Evolutionary conservation across 2,888 invertebrate species (phyloP).

Genomic region (Cistogaster globosa): DNA sequence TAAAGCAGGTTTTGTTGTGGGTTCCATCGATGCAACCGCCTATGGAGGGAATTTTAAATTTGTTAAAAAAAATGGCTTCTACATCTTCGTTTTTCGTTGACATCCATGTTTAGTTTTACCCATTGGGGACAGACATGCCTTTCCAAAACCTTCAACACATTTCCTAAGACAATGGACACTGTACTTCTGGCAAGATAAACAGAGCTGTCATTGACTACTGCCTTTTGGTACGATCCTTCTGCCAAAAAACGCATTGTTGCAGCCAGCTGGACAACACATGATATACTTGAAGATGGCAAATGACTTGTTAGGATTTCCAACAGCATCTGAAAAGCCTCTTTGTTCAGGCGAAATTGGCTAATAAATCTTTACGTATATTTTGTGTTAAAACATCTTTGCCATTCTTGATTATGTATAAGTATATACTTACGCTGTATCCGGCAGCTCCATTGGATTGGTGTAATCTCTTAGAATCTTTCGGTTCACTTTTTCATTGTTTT

Average conservation of each 20-base stretch:
- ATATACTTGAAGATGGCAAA: neutral
- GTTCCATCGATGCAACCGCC: conserved; percentile 5
- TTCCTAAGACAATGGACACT: conserved; percentile 13
- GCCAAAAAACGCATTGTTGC: conserved; percentile 23
- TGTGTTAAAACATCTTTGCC: neutral
- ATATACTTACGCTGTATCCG: conserved; percentile 29
- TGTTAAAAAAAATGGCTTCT: conserved; percentile 19
- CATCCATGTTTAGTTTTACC: neutral
- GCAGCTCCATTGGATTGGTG: conserved; percentile 16
- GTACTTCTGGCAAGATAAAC: conserved; percentile 36
- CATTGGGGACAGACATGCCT: conserved; percentile 13
- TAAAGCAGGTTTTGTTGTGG: neutral
- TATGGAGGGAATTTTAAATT: conserved; percentile 17
- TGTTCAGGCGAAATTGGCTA: conserved; percentile 10
- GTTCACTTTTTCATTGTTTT: neutral
- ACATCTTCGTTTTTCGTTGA: neutral
- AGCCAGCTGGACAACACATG: neutral
- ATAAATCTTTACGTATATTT: conserved; percentile 24
- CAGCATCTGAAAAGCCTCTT: conserved; percentile 29
- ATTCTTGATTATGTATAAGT: neutral
- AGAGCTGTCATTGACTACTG: conserved; percentile 22
- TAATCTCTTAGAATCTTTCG: neutral
- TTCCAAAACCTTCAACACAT: neutral
- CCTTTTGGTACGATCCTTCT: conserved; percentile 16
- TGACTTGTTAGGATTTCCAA: neutral